A percentile compares a stretch with the other conserved stretches of the same genome.
These are phyloP conservation scores for Ashinkailepas kermadecensis DNA, from an alignment of 2,888 invertebrate species.

Conservation along the genomic window DNA sequence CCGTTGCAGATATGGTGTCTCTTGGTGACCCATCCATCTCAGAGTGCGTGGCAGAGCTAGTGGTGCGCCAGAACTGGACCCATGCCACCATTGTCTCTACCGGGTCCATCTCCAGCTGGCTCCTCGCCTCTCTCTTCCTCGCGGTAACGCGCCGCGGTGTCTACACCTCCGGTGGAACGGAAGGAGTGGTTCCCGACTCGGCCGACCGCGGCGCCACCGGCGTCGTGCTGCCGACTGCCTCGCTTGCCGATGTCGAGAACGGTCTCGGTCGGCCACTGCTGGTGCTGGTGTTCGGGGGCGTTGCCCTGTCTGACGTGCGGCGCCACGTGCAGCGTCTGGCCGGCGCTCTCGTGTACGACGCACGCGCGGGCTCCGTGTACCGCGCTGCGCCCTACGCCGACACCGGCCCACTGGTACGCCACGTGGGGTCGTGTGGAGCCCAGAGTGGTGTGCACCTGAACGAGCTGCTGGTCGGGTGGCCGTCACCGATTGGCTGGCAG, in stretches of 20 bases:
- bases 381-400: background rate
- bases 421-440: background rate
- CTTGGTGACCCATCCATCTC: background rate
- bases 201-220: background rate
- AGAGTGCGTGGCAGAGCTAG: background rate
- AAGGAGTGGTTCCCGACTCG: background rate
- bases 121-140: background rate
- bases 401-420: background rate
- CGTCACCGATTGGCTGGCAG: background rate
- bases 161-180: background rate
- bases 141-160: background rate
- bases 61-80: background rate
- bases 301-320: background rate
- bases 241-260: background rate
- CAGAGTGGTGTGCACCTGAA: background rate
- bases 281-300: background rate
- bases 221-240: background rate
- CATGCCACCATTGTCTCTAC: background rate
- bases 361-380: background rate
- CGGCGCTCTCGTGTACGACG: conserved; percentile 1
- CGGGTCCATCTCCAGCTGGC: background rate
- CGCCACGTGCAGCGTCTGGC: background rate
- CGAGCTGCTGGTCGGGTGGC: background rate
- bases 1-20: background rate
- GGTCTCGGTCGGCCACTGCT: background rate